Evolutionary conservation across 1,140 invertebrate genomes (phyloP), one percentile per base, ranked within the genome.

Genomic region (Pteromalus puparum): DNA sequence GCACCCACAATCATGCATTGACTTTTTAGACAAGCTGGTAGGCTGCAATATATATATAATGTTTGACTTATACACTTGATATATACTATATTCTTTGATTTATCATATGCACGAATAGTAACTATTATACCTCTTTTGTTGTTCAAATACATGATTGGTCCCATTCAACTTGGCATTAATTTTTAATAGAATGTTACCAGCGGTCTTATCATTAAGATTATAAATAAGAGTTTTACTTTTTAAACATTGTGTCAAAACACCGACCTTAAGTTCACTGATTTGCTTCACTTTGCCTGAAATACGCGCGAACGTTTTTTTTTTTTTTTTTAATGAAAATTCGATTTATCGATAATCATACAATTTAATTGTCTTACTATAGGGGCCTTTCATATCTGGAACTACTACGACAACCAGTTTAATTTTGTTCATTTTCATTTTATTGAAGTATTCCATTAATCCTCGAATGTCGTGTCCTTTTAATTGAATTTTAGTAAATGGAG

Each of bases 141-240:
- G 5, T 90, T 65, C 0, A 15, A 97, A 87, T 21, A 89, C 92
- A 89, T 98, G 96, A 93, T 98, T 98, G 0, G 95, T 93, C 0
- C 97, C 97, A 91, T 97, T 97, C 48, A 98, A 88, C 91, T 98
- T 98, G 0, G 97, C 95, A 90, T 97, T 97, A 0, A 98, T 95
- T 93, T 99, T 98, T 1, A 97, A 90, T 21, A 98, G 90, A 85
- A 98, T 95, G 90, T 98, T 98, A 0, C 90, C 88, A 21, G 94
- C 89, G 0, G 94, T 93, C 4, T 93, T 89, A 12, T 84, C 28
- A 86, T 92, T 83, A 93, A 90, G 82, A 1, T 30, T 80, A 6
- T 34, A 2, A 5, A 21, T 18, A 12, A 94, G 89, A 21, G 95
- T 98, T 79, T 76, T 87, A 34, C 92, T 90, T 89, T 96, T 97